A percentile compares a stretch with the other conserved stretches of the same genome.
Evolutionary conservation across 1,140 invertebrate species (phyloP).

Genomic region (Zeugodacus cucurbitae): DNA sequence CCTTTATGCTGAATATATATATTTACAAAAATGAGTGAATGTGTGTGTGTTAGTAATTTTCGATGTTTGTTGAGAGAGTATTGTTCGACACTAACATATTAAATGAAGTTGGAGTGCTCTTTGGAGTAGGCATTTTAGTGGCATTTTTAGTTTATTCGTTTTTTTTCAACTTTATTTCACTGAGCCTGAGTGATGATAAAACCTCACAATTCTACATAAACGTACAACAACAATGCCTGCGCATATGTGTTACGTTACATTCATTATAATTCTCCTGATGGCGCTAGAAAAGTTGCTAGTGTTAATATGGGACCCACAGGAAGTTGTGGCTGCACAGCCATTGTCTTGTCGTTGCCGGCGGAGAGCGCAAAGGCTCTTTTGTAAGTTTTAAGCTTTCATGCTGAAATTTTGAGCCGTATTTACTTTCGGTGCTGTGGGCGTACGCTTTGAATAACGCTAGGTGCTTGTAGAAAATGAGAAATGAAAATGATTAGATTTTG

Average conservation of each 20-base stretch:
- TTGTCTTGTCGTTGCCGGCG: neutral
- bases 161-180: neutral
- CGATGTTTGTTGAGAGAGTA: conserved; percentile 26
- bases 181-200: neutral
- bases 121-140: too few species aligned
- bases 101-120: conserved; percentile 30
- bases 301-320: conserved; percentile 28
- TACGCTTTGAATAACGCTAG: neutral
- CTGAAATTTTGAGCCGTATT: too few species aligned
- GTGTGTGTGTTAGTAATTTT: too few species aligned
- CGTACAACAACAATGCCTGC: neutral
- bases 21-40: too few species aligned
- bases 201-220: neutral
- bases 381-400: neutral
- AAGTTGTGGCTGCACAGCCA: too few species aligned
- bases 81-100: conserved; percentile 33
- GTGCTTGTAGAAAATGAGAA: too few species aligned
- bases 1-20: too few species aligned
- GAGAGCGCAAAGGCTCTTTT: neutral
- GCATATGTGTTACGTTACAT: neutral
- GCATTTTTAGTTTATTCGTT: conserved; percentile 36
- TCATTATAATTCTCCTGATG: neutral
- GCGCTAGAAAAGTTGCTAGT: conserved; percentile 14
- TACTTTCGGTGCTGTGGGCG: neutral
- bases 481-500: too few species aligned